A percentile compares a stretch with the other conserved stretches of the same genome.
These are phyloP conservation scores for Coleophora deauratella DNA, from an alignment of 2,888 invertebrate genomes.

Conservation along the genomic window DNA sequence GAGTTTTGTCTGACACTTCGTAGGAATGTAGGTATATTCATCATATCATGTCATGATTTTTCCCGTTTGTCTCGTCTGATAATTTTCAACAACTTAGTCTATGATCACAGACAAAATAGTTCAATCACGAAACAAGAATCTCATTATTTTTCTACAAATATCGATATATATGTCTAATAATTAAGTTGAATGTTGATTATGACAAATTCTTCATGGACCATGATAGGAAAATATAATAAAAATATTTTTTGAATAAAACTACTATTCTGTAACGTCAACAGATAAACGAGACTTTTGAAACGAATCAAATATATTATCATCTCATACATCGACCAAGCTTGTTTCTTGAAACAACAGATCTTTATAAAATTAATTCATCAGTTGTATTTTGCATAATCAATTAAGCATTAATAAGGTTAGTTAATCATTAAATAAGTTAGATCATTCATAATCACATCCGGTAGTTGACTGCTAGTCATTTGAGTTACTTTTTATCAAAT, in stretches of 20 bases:
- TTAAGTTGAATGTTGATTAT: slow-evolving; percentile 5
- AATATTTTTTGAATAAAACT: slow-evolving; percentile 26
- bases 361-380: too few species aligned
- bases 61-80: not conserved
- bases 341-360: not conserved
- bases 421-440: too few species aligned
- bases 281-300: too few species aligned
- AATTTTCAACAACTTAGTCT: not conserved
- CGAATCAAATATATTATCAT: not conserved
- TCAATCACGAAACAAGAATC: too few species aligned
- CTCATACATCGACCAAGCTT: slow-evolving; percentile 9
- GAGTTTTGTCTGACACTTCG: too few species aligned
- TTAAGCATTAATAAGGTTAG: too few species aligned
- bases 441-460: too few species aligned
- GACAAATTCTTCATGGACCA: slow-evolving; percentile 26
- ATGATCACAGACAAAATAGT: not conserved
- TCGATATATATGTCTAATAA: slow-evolving; percentile 20
- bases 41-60: too few species aligned
- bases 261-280: slow-evolving; percentile 19
- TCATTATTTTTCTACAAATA: slow-evolving; percentile 24
- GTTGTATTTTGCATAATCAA: too few species aligned
- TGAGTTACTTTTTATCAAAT: too few species aligned
- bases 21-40: slow-evolving; percentile 8
- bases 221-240: slow-evolving; percentile 10
- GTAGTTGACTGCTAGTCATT: too few species aligned